A percentile compares a stretch with the other conserved stretches of the same genome.
phyloP scores from a whole-genome alignment of 2,113 vertebrate species.

The Porphyrio hochstetteri region DNA sequence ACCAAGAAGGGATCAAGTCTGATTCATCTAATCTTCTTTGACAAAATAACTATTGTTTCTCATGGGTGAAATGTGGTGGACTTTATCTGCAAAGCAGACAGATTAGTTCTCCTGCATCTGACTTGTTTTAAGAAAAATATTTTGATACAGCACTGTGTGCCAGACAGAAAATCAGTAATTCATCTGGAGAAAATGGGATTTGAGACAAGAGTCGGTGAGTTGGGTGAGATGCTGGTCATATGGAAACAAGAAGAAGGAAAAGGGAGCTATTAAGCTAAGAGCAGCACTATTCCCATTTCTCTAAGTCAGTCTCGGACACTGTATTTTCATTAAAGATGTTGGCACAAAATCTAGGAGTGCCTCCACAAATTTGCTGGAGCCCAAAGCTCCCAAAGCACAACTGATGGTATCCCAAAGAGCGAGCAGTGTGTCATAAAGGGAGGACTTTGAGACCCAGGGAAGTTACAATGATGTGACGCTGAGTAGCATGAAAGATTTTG shows the following conservation, averaged over 20 bases:
- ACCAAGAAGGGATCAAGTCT: neutral
- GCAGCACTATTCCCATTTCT: neutral
- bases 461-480: neutral
- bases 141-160: neutral
- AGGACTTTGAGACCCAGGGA: neutral
- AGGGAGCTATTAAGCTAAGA: neutral
- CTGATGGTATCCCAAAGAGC: neutral
- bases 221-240: neutral
- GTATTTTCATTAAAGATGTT: neutral
- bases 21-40: constrained; percentile 8
- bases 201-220: neutral
- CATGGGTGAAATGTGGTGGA: neutral
- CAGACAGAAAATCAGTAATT: constrained; percentile 18
- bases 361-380: neutral
- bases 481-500: neutral
- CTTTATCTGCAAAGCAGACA: neutral
- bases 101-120: neutral
- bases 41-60: constrained; percentile 46
- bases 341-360: neutral
- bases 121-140: neutral
- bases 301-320: neutral
- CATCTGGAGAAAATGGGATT: constrained; percentile 1
- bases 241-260: neutral
- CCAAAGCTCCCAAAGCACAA: neutral
- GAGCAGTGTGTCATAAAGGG: neutral